Percentiles rank a stretch among this genome's conserved stretches.
Evolutionary conservation across 2,113 vertebrate genomes (phyloP).

Genomic region (Gasterosteus aculeatus): DNA sequence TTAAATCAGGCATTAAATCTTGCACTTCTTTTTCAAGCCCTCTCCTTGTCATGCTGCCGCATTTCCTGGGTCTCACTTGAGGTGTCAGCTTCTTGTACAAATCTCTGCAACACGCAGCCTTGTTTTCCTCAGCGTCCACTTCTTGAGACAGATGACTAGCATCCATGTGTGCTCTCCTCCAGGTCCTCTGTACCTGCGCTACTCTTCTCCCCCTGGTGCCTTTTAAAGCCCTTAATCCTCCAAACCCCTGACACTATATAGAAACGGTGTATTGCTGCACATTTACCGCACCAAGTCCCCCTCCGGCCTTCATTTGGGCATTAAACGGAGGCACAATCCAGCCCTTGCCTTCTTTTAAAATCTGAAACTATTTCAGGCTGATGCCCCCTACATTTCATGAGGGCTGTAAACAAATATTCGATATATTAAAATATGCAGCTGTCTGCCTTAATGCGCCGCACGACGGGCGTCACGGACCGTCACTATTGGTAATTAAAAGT

Average conservation of each 20-base stretch:
- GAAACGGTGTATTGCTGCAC: constrained; percentile 52
- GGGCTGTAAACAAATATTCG: neutral
- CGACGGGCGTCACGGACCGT: neutral
- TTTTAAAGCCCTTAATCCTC: constrained; percentile 65
- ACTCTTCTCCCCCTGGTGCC: constrained; percentile 26
- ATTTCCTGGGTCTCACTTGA: constrained; percentile 46
- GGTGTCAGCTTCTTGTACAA: constrained; percentile 43
- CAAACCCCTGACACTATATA: constrained; percentile 42
- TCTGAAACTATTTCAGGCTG: neutral
- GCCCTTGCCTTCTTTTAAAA: neutral
- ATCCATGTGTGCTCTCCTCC: constrained; percentile 39
- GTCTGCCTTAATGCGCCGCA: neutral
- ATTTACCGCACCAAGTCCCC: constrained; percentile 33
- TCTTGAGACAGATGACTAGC: constrained; percentile 53
- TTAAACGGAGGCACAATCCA: constrained; percentile 14
- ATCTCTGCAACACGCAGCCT: constrained; percentile 39
- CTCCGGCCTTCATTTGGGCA: constrained; percentile 9
- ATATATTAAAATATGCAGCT: neutral
- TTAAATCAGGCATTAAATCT: constrained; percentile 37
- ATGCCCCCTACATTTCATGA: neutral
- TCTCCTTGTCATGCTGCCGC: constrained; percentile 28
- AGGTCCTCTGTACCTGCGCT: constrained; percentile 40
- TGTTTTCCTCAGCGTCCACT: constrained; percentile 34
- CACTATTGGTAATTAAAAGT: neutral
- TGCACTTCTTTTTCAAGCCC: constrained; percentile 40